A percentile compares a stretch with the other conserved stretches of the same genome.
These are phyloP conservation scores for Okapia johnstoni DNA, from an alignment of 2,113 vertebrate species.

Conservation along the genomic window DNA sequence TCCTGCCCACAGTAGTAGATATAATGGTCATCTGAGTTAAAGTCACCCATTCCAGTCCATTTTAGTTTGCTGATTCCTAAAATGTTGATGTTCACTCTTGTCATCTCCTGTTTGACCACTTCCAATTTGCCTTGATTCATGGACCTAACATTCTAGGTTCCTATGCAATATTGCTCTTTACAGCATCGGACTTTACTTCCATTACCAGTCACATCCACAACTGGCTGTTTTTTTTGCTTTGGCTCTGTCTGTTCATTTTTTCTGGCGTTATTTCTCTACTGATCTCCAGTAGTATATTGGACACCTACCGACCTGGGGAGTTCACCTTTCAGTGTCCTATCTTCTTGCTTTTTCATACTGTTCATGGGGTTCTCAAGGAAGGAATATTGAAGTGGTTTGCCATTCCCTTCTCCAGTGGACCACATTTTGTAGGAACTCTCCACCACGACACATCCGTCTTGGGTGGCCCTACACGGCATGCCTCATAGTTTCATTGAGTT, in stretches of 20 bases:
- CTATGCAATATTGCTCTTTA: not conserved
- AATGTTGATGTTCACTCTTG: not conserved
- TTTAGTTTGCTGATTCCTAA: not conserved
- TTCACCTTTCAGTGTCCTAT: not conserved
- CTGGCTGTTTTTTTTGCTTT: not conserved
- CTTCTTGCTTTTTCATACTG: not conserved
- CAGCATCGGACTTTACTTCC: not conserved
- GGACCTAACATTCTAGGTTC: not conserved
- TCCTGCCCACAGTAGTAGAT: not conserved
- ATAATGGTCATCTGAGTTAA: not conserved
- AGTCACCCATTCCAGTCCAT: not conserved
- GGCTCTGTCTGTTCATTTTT: not conserved
- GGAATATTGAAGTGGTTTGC: not conserved
- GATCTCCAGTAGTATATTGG: not conserved
- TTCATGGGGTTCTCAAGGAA: not conserved
- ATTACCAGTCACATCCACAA: not conserved
- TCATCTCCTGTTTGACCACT: not conserved
- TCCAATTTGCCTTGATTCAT: not conserved
- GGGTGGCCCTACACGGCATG: not conserved
- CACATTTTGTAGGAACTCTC: not conserved
- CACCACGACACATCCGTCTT: not conserved
- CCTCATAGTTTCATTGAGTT: not conserved
- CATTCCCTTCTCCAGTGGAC: not conserved
- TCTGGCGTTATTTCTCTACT: not conserved
- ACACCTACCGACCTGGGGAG: not conserved